Base-by-base conservation (phyloP, 1,140 invertebrate genomes). In the Bacillus rossius region DNA sequence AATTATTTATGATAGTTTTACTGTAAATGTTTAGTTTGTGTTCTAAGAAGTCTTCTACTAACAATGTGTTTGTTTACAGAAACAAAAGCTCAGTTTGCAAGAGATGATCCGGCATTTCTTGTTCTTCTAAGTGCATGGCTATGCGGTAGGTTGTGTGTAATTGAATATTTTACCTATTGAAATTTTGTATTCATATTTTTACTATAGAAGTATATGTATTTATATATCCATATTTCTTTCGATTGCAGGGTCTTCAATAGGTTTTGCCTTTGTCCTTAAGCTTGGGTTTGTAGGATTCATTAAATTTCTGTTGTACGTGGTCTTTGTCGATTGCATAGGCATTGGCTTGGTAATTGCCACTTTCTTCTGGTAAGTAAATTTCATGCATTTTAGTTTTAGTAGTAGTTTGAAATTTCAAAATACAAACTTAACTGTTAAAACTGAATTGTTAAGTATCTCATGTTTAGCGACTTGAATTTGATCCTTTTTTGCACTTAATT, bases 71-170 rank as follows among this genome's bases (percentile, higher is more conserved):
- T 65, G 59, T 65, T 83, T 86, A 61, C 75, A 96, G 92, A 97
- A 79, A 96, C 95, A 59, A 99, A 99, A 78, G 91, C 94, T 65
- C 96, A 99, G 77, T 99, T 97, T 85, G 96, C 96, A 0, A 84
- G 97, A 76, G 97, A 99, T 80, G 97, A 99, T 80, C 97, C 97
- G 54, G 97, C 97, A 57, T 99, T 99, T 79, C 75, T 99, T 58
- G 94, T 99, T 26, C 76, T 99, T 47, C 77, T 99, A 14, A 85
- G 88, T 59, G 79, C 89, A 67, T 95, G 93, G 82, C 75, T 98
- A 41, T 87, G 87, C 72, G 81, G 90, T 93, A 82, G 82, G 83
- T 81, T 7, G 7, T 42, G 20, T n/a, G n/a, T n/a, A n/a, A n/a
- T n/a, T n/a, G 14, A 43, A 8, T 54, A 43, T 3, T 14, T n/a